Percentiles rank a stretch among this genome's conserved stretches.
Evolutionary conservation across 2,888 invertebrate genomes (phyloP).

Genomic region (Phaonia tiefii): DNA sequence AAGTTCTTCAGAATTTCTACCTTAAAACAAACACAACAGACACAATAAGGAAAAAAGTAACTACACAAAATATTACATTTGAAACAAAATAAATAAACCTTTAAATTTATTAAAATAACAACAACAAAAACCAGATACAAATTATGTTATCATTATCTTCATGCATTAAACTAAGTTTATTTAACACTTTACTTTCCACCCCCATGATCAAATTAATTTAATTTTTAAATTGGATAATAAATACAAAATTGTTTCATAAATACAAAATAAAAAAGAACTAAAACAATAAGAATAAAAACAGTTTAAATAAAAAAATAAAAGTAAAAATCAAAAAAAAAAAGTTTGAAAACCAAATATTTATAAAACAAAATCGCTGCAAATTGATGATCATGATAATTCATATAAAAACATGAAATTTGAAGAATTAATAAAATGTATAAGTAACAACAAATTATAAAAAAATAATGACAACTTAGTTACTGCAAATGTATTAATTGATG

Average conservation of each 20-base stretch:
- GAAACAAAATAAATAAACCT: not conserved
- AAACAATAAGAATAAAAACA: not conserved
- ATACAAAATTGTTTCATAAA: not conserved
- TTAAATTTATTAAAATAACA: not conserved
- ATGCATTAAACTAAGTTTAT: no score
- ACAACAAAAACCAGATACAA: no score
- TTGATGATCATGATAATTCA: constrained; percentile 57
- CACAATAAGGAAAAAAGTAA: not conserved
- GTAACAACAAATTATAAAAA: constrained; percentile 37
- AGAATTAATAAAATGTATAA: constrained; percentile 44
- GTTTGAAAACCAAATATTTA: no score
- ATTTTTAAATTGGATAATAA: not conserved
- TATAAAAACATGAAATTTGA: constrained; percentile 35
- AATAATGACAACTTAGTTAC: constrained; percentile 61
- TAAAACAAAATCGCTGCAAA: constrained; percentile 47
- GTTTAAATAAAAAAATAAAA: not conserved
- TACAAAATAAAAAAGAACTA: not conserved
- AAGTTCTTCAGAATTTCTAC: constrained; percentile 2
- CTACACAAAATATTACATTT: not conserved
- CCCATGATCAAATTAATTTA: not conserved
- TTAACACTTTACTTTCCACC: no score
- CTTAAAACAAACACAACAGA: constrained; percentile 18
- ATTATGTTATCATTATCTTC: no score
- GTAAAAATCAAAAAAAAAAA: not conserved
- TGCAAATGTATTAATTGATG: constrained; percentile 63